Base-by-base conservation (phyloP, 1,140 invertebrate species). In the Schlechtendalia chinensis region DNA sequence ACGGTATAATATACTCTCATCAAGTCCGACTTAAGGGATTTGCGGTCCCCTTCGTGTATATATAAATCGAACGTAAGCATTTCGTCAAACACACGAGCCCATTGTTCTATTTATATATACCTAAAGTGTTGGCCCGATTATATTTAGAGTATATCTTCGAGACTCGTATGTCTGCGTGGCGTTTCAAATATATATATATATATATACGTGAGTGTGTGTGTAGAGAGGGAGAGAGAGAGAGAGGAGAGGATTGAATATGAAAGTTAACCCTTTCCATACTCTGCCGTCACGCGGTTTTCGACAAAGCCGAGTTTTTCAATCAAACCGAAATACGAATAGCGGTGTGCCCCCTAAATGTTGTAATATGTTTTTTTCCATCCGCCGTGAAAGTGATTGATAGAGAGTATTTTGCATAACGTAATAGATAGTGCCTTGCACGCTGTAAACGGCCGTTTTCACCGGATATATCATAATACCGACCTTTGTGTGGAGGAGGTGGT, bases 1-100 rank as follows among this genome's bases (percentile, higher is more conserved):
- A n/a, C 54, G 19, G n/a, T 47, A 32, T 39, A 29, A 29, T 29
- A 61, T 72, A 56, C 56, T 77, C 39, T 69, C 74, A 77, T 77
- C 54, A 77, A 77, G 74, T 79, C 56, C 75, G 75, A 63, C 75
- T 79, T 79, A 63, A 27, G 8, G 75, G 75, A 79, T 79, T 79
- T 63, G 39, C 32, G 22, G 22, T 12, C 16, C 74, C 29, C n/a
- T 17, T 12, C 29, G 5, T 56, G 17, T 27, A 45, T 67, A 45
- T 16, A 53, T 32, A 29, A 14, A 27, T n/a, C 71, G 27, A 32
- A 56, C 24, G n/a, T 77, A 77, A 77, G 74, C 56, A 58, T 77
- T 77, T 77, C 74, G 5, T 77, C 74, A 77, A 77, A 77, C 74
- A 77, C n/a, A 5, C 39, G 14, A 58, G 14, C 32, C 14, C 16